Percentiles rank a stretch among this genome's conserved stretches.
Conservation (phyloP, 2,888 invertebrate species). For the Anorthoa munda region DNA sequence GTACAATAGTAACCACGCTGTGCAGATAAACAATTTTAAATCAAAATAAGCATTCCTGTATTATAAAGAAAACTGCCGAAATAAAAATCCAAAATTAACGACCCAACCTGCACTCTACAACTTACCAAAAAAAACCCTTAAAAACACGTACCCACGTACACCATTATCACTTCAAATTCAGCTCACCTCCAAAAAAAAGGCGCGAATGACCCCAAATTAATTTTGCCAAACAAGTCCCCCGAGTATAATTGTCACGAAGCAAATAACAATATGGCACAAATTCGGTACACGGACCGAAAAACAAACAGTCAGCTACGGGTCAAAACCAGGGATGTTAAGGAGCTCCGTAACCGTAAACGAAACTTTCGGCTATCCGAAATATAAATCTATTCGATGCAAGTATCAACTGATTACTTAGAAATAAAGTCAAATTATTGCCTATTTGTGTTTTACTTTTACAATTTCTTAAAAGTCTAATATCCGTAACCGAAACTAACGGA, state of each 20-base stretch:
- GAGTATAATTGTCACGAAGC: slow-evolving; percentile 50
- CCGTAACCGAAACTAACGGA: too few relatives aligned
- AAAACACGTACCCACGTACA: slow-evolving; percentile 5
- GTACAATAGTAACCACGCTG: too few relatives aligned
- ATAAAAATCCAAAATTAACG: neutral
- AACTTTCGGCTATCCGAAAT: too few relatives aligned
- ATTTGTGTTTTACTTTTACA: too few relatives aligned
- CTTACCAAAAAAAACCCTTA: neutral
- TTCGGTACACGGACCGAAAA: slow-evolving; percentile 43
- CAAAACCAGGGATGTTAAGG: too few relatives aligned
- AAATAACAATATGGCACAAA: slow-evolving; percentile 55
- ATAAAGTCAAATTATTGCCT: too few relatives aligned
- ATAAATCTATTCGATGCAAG: too few relatives aligned
- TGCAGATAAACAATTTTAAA: too few relatives aligned
- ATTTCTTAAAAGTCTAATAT: too few relatives aligned
- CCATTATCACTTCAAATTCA: slow-evolving; percentile 50
- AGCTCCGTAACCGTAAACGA: too few relatives aligned
- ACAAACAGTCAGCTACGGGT: slow-evolving; percentile 34
- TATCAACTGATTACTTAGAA: too few relatives aligned
- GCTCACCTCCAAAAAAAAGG: slow-evolving; percentile 38
- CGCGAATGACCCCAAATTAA: slow-evolving; percentile 49
- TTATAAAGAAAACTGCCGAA: neutral
- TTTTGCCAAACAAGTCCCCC: slow-evolving; percentile 49
- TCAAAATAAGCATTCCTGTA: neutral
- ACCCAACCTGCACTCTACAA: neutral